These are phyloP conservation scores for Drosophila kurseongensis DNA, from an alignment of 1,140 invertebrate species.

Conservation along the genomic window DNA sequence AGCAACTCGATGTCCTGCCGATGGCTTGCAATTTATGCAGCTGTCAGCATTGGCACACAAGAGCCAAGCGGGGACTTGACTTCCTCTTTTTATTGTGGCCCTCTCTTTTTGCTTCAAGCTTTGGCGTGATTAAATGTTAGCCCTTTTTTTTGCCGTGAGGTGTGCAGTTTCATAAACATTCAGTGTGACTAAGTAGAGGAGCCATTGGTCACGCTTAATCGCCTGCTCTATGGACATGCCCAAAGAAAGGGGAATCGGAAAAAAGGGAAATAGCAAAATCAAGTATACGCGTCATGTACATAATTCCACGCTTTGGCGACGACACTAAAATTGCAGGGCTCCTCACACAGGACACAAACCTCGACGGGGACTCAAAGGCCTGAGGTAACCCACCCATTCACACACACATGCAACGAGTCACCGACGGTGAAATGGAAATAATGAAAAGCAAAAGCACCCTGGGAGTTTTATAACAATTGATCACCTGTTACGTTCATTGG, in stretches of 20 bases:
- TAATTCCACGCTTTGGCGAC: conserved; percentile 63
- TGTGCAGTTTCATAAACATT: conserved; percentile 53
- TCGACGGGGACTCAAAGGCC: conserved; percentile 31
- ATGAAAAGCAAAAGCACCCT: conserved; percentile 84
- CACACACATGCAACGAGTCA: conserved; percentile 14
- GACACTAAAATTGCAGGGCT: conserved; percentile 42
- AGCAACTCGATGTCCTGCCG: conserved; percentile 12
- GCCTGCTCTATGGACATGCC: conserved; percentile 40
- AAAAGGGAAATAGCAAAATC: conserved; percentile 34
- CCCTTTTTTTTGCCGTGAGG: conserved; percentile 43
- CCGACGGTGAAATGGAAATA: conserved; percentile 73
- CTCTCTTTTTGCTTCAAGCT: conserved; percentile 10
- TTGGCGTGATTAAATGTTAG: conserved; percentile 63
- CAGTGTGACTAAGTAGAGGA: conserved; percentile 48
- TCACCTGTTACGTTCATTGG: conserved; percentile 84
- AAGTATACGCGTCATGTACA: conserved; percentile 69
- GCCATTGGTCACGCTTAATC: conserved; percentile 81
- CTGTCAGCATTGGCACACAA: conserved; percentile 43
- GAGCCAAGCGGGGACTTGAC: conserved; percentile 18
- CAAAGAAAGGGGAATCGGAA: neutral
- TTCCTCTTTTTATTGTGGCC: conserved; percentile 2
- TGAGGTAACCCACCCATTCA: conserved; percentile 28
- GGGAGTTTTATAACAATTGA: conserved; percentile 85
- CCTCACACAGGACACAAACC: conserved; percentile 17
- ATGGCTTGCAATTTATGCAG: conserved; percentile 65